Base-by-base conservation (phyloP, 2,113 vertebrate genomes). In the Synodontis membranacea region DNA sequence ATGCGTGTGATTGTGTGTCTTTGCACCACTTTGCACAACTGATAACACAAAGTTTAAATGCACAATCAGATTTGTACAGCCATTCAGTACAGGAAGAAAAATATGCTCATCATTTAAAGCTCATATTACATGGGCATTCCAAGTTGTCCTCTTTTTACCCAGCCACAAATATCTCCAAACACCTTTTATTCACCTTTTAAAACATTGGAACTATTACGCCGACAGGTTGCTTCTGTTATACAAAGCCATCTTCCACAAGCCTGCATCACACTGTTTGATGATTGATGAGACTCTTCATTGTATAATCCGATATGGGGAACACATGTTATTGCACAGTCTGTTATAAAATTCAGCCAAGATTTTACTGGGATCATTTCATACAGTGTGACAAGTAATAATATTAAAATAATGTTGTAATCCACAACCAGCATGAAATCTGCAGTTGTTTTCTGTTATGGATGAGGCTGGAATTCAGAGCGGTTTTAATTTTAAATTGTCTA, bases 21-120 rank as follows among this genome's bases (percentile, higher is more conserved):
- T 2, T 46, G 54, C 19, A 44, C 39, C 37, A 46, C n/a, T n/a
- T n/a, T 72, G 79, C 46, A 68, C 3, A 54, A 52, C 48, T 42
- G 14, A 39, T 31, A 48, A 74, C 64, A 52, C 54, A 64, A 60
- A n/a, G 5, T 86, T 86, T 88, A 89, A 86, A 76, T 31, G 75
- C 82, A 86, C 64, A 82, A 52, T 80, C 46, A 12, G 3, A 64
- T 31, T 15, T 21, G 14, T 48, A 64, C 9, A 23, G 17, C 56
- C 5, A 6, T 58, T 84, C 15, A 60, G 39, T 84, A 14, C 5
- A 46, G n/a, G 17, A 48, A 31, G 21, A 48, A 76, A 28, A 12
- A 31, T 76, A 3, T 37, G 9, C 48, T 37, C 14, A 34, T 21
- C 52, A 52, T 17, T 34, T 25, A 37, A 56, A 28, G n/a, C 48